Evolutionary conservation across 2,888 invertebrate genomes (phyloP).

Genomic region (Nephrotoma flavescens): DNA sequence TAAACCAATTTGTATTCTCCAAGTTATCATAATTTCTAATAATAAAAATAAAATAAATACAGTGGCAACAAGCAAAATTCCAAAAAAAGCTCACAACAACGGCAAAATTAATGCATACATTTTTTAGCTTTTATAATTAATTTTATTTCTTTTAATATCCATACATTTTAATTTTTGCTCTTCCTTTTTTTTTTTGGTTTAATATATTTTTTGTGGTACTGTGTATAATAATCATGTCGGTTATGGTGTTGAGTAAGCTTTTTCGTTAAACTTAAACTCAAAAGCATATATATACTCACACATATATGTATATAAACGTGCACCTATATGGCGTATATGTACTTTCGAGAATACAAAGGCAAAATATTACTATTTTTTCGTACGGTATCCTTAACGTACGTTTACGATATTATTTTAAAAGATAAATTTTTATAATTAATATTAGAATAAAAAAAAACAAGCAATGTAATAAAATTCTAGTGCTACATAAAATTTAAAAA

Average conservation of each 20-base stretch:
- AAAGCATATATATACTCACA: background rate
- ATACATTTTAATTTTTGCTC: background rate
- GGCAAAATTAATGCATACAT: background rate
- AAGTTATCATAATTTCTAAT: background rate
- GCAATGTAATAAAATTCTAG: background rate
- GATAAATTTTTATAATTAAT: background rate
- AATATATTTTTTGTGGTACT: background rate
- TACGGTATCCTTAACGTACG: background rate
- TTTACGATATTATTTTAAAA: background rate
- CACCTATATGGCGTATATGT: background rate
- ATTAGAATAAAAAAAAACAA: background rate
- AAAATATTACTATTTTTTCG: background rate
- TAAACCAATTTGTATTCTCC: conserved; percentile 4
- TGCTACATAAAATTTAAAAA: background rate
- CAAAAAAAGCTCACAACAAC: background rate
- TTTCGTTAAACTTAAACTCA: background rate
- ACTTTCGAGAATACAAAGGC: background rate
- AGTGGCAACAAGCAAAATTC: background rate
- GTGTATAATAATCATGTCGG: background rate
- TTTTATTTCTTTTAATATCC: background rate
- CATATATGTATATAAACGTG: background rate
- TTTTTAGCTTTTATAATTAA: background rate
- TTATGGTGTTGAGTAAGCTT: background rate
- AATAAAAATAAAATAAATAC: background rate
- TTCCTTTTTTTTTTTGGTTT: background rate